A percentile compares a stretch with the other conserved stretches of the same genome.
These are phyloP conservation scores for Helicorthomorpha holstii DNA, from an alignment of 1,140 invertebrate species.

Conservation along the genomic window DNA sequence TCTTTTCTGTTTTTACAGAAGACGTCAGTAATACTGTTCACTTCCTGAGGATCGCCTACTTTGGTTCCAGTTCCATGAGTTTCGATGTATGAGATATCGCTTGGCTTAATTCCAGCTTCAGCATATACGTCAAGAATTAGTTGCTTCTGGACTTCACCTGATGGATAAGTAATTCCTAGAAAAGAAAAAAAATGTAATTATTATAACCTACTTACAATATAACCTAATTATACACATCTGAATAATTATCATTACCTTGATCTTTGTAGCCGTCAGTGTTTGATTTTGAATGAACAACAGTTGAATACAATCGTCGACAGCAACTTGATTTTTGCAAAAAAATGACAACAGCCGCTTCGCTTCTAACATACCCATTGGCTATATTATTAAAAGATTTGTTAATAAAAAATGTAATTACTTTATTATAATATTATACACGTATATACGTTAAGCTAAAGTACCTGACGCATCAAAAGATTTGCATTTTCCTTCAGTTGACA, in stretches of 20 bases:
- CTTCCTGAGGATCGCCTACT: constrained; percentile 37
- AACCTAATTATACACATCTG: not conserved
- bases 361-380: constrained; percentile 16
- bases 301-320: constrained; percentile 34
- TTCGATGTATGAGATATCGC: constrained; percentile 32
- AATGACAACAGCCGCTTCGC: constrained; percentile 35
- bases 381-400: not conserved
- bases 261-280: constrained; percentile 40
- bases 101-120: constrained; percentile 23
- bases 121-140: constrained; percentile 23
- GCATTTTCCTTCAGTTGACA: constrained; percentile 32
- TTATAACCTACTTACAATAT: not conserved
- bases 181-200: not conserved
- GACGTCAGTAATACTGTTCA: constrained; percentile 31
- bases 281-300: constrained; percentile 34
- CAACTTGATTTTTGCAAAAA: constrained; percentile 30
- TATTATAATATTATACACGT: not conserved
- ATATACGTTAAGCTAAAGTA: constrained; percentile 6
- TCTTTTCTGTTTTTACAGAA: constrained; percentile 27
- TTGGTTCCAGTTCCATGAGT: constrained; percentile 43
- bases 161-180: constrained; percentile 28
- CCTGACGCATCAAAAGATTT: constrained; percentile 36
- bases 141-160: constrained; percentile 17
- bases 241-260: constrained; percentile 14
- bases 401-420: not conserved